Evolutionary conservation across 1,140 invertebrate genomes (phyloP), one percentile per base, ranked within the genome.

Genomic region (Rhopalosiphum maidis): DNA sequence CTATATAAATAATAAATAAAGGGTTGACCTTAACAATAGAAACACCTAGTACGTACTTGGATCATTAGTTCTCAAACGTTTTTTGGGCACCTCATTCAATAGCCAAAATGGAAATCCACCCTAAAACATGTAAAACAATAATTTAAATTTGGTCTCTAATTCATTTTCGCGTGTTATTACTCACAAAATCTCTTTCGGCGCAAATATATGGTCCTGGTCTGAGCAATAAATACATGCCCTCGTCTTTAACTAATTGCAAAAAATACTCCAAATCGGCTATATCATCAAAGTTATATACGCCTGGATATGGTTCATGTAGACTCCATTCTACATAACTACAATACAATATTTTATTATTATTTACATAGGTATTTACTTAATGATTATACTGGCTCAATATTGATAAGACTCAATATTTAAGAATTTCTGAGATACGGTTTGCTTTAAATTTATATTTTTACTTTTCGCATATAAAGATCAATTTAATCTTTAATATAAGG

Each of bases 91-190:
- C 94, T 96, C 96, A 54, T 95, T 96, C 2, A 98, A 95, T 41
- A 99, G 95, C 98, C 98, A 98, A 90, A 97, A 97, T 41, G 98
- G 98, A 93, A 98, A 96, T 22, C 98, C 98, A 35, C 98, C 98
- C 97, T 98, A 94, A 68, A 68, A 43, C 11, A 90, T 0, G 21
- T 43, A 6, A 90, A 89, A 30, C 35, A 89, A 37, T 41, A 5
- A 54, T 55, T 89, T 41, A 21, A 88, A 89, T 41, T 55, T 21
- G 4, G 30, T 48, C 48, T 51, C 15, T 87, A 87, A 77, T n/a
- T 77, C 4, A 18, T 77, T 77, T n/a, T n/a, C 1, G 4, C n/a
- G 48, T 48, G 11, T 87, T 22, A 41, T 22, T 43, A 89, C 95
- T 95, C 87, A 95, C 95, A 94, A 96, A 96, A 94, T 97, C 97